A percentile compares a stretch with the other conserved stretches of the same genome.
These are phyloP conservation scores for Pissodes strobi DNA, from an alignment of 1,140 invertebrate genomes.

Conservation along the genomic window DNA sequence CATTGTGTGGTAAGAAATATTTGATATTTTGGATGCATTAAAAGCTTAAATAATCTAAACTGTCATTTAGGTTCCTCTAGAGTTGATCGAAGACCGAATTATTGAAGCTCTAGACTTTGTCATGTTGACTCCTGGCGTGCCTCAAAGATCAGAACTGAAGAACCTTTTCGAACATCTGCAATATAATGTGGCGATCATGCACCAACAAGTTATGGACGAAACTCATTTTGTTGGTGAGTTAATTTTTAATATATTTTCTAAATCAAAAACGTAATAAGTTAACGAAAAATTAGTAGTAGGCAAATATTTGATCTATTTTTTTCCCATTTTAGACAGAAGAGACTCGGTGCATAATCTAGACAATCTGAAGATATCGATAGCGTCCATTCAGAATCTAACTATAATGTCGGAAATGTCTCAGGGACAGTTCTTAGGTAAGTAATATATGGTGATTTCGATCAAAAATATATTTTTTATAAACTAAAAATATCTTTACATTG, in stretches of 20 bases:
- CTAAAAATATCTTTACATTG: no score
- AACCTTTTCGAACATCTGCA: conserved; percentile 42
- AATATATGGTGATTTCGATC: no score
- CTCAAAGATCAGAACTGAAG: conserved; percentile 32
- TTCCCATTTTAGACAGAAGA: conserved; percentile 4
- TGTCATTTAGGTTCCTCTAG: conserved; percentile 33
- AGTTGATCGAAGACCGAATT: conserved; percentile 45
- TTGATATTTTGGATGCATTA: no score
- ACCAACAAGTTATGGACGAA: conserved; percentile 47
- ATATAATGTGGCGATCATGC: conserved; percentile 49
- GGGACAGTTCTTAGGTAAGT: conserved; percentile 9
- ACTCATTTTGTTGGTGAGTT: conserved; percentile 30
- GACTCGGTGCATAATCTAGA: conserved; percentile 36
- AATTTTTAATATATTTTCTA: neutral
- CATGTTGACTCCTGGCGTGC: conserved; percentile 21
- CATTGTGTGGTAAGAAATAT: conserved; percentile 38
- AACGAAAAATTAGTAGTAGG: no score
- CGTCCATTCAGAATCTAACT: conserved; percentile 42
- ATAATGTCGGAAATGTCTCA: conserved; percentile 39
- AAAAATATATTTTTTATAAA: no score
- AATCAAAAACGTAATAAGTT: no score
- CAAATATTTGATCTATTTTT: neutral
- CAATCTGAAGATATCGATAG: conserved; percentile 46
- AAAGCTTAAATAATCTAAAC: neutral
- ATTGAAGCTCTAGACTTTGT: conserved; percentile 44